A percentile compares a stretch with the other conserved stretches of the same genome.
These are phyloP conservation scores for Poeciliopsis turneri DNA, from an alignment of 2,797 vertebrate species.

Conservation along the genomic window DNA sequence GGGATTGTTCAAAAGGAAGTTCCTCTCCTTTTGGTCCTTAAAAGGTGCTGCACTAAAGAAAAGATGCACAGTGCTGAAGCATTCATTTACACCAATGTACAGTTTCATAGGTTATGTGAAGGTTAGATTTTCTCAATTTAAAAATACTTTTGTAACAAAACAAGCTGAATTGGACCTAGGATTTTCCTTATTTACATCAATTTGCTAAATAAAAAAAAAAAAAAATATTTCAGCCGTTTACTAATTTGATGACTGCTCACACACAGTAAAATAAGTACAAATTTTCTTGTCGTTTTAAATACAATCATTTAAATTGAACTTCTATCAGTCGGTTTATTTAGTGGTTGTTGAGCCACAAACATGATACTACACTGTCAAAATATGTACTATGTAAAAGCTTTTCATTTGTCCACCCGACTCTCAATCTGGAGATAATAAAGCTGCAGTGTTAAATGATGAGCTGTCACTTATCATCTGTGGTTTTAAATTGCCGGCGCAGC, in stretches of 20 bases:
- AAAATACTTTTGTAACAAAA: neutral
- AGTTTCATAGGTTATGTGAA: neutral
- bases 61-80: slow-evolving; percentile 11
- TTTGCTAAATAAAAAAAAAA: slow-evolving; percentile 1
- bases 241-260: slow-evolving; percentile 46
- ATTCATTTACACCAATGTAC: neutral
- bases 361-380: neutral
- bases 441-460: slow-evolving; percentile 26
- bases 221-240: slow-evolving; percentile 29
- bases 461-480: slow-evolving; percentile 23
- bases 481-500: slow-evolving; percentile 46
- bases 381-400: slow-evolving; percentile 15
- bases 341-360: slow-evolving; percentile 31
- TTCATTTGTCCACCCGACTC: slow-evolving; percentile 7
- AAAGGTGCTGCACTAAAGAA: slow-evolving; percentile 10
- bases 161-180: neutral
- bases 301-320: slow-evolving; percentile 15
- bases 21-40: slow-evolving; percentile 31
- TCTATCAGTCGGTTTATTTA: slow-evolving; percentile 41
- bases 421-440: slow-evolving; percentile 24
- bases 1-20: slow-evolving; percentile 53
- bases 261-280: neutral
- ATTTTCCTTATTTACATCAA: neutral
- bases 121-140: neutral
- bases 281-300: neutral